A percentile compares a stretch with the other conserved stretches of the same genome.
Evolutionary conservation across 2,888 invertebrate genomes (phyloP).

Genomic region (Blastobasis lacticolella): DNA sequence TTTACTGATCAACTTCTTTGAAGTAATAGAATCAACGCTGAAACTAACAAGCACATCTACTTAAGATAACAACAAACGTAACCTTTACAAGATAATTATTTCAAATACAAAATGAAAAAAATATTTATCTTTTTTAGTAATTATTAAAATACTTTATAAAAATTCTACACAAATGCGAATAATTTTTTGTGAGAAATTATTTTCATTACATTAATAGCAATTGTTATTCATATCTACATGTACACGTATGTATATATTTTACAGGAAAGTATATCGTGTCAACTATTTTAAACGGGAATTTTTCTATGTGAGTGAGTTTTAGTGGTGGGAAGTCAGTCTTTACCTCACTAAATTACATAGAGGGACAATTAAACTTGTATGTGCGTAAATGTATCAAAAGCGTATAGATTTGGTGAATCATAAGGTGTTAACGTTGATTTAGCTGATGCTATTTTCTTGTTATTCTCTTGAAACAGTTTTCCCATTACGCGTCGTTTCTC

Average conservation of each 20-base stretch:
- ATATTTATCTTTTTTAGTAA: conserved; percentile 7
- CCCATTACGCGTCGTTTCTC: conserved; percentile 7
- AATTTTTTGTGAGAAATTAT: no score
- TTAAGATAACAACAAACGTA: conserved; percentile 25
- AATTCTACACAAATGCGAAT: background rate
- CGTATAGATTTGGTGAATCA: conserved; percentile 34
- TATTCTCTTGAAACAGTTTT: conserved; percentile 16
- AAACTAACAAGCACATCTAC: conserved; percentile 26
- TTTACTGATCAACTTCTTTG: conserved; percentile 45
- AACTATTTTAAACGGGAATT: no score
- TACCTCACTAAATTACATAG: conserved; percentile 57
- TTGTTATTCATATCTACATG: background rate
- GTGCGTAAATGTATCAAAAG: conserved; percentile 37
- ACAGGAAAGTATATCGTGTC: conserved; percentile 9
- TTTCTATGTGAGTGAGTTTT: conserved; percentile 20
- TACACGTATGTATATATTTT: conserved; percentile 4
- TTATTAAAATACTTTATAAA: background rate
- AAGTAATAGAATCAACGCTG: conserved; percentile 31
- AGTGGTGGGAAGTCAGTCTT: conserved; percentile 65
- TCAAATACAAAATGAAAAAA: conserved; percentile 9
- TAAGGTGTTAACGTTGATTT: conserved; percentile 33
- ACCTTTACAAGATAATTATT: conserved; percentile 31
- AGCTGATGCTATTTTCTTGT: conserved; percentile 24
- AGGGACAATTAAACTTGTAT: conserved; percentile 53
- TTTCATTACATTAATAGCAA: background rate